phyloP scores from a whole-genome alignment of 2,797 vertebrate genomes.

The Notoglanidium macrostoma region DNA sequence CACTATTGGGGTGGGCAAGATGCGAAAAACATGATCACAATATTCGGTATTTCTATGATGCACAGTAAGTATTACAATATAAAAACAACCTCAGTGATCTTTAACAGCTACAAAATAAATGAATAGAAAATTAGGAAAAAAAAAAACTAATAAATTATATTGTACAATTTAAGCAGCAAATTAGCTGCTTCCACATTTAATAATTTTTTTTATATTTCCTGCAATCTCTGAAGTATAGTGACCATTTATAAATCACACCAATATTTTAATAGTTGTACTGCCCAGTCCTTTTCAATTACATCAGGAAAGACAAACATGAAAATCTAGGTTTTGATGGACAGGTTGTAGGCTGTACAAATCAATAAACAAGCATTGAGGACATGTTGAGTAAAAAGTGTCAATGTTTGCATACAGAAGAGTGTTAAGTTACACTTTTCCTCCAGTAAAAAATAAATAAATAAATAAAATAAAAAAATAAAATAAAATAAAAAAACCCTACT shows the following conservation, averaged over 20 bases:
- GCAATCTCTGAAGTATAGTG: background rate
- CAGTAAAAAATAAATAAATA: too few relatives aligned
- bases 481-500: too few relatives aligned
- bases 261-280: background rate
- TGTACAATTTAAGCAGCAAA: background rate
- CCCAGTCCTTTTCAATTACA: background rate
- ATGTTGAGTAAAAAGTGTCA: background rate
- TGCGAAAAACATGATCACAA: background rate
- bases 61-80: background rate
- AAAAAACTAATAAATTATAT: too few relatives aligned
- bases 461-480: too few relatives aligned
- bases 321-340: background rate
- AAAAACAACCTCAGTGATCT: background rate
- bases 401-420: too few relatives aligned
- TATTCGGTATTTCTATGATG: background rate
- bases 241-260: background rate
- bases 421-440: too few relatives aligned
- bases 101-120: background rate
- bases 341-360: background rate
- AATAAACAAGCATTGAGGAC: background rate
- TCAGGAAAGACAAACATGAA: too few relatives aligned
- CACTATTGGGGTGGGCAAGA: background rate
- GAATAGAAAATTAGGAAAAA: too few relatives aligned
- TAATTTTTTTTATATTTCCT: background rate
- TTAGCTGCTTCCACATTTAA: background rate